A percentile compares a stretch with the other conserved stretches of the same genome.
Conservation (phyloP, 2,888 invertebrate genomes). For the Sipha maydis region DNA sequence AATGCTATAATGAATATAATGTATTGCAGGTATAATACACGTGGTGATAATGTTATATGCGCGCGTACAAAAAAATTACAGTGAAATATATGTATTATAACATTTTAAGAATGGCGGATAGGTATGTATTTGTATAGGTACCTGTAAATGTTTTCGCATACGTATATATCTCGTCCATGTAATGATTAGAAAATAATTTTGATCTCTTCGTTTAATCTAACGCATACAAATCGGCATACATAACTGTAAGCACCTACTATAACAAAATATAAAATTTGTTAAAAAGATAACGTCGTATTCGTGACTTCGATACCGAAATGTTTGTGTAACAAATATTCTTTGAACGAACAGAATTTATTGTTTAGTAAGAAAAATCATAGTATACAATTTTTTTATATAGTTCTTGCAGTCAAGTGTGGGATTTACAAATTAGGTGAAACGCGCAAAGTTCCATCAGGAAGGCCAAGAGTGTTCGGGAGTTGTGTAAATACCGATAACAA, state of each 20-base stretch:
- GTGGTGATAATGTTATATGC: background rate
- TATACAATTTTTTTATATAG: too few species aligned
- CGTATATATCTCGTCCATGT: background rate
- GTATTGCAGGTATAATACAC: background rate
- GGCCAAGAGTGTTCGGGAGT: too few species aligned
- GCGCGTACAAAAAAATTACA: background rate
- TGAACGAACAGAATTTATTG: too few species aligned
- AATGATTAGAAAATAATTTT: constrained; percentile 11
- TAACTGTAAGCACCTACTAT: background rate
- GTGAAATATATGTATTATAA: background rate
- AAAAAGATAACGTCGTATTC: constrained; percentile 15
- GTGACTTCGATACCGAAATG: constrained; percentile 33
- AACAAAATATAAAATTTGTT: constrained; percentile 26
- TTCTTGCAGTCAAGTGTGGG: too few species aligned
- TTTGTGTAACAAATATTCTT: background rate
- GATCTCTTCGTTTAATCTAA: constrained; percentile 28
- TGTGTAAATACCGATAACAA: too few species aligned
- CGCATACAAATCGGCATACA: background rate
- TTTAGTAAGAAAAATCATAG: too few species aligned
- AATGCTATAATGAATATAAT: background rate
- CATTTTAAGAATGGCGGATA: constrained; percentile 3
- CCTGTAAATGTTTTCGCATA: background rate
- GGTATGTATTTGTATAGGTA: background rate
- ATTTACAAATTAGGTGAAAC: too few species aligned
- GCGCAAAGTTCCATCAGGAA: too few species aligned